Evolutionary conservation across 2,888 invertebrate genomes (phyloP).

Genomic region (Diabrotica balteata): DNA sequence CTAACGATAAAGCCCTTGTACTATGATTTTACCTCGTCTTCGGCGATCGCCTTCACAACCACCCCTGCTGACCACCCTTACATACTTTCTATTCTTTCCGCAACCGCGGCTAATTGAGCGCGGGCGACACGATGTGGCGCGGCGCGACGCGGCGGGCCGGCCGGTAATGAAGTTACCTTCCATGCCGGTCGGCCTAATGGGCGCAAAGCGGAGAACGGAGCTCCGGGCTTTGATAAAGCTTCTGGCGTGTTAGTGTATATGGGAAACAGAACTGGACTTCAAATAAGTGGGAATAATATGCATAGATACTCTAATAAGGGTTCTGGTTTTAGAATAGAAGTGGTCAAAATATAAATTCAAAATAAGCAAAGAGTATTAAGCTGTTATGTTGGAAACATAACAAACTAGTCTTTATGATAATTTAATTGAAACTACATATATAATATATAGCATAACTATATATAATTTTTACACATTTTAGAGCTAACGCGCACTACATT

Average conservation of each 20-base stretch:
- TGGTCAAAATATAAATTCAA: too few relatives aligned
- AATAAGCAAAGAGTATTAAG: too few relatives aligned
- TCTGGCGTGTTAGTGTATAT: slow-evolving; percentile 13
- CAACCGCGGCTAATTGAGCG: slow-evolving; percentile 68
- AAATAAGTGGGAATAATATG: too few relatives aligned
- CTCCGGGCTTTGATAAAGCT: slow-evolving; percentile 32
- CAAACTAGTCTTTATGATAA: too few relatives aligned
- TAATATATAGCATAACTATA: too few relatives aligned
- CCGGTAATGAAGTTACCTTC: slow-evolving; percentile 55
- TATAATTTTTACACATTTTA: too few relatives aligned
- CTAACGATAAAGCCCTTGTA: background rate
- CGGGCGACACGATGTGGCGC: slow-evolving; percentile 54
- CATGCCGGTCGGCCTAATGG: slow-evolving; percentile 44
- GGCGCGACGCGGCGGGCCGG: slow-evolving; percentile 48
- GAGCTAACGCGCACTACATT: too few relatives aligned
- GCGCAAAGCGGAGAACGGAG: slow-evolving; percentile 33
- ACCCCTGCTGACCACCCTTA: slow-evolving; percentile 36
- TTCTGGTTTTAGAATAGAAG: too few relatives aligned
- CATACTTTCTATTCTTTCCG: slow-evolving; percentile 58
- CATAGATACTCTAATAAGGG: too few relatives aligned
- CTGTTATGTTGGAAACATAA: too few relatives aligned
- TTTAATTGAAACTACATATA: too few relatives aligned
- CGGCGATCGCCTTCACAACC: slow-evolving; percentile 21
- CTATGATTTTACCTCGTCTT: slow-evolving; percentile 22
- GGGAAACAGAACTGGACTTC: slow-evolving; percentile 11